A percentile compares a stretch with the other conserved stretches of the same genome.
Evolutionary conservation across 2,113 vertebrate genomes (phyloP).

Genomic region (Centropus bengalensis): DNA sequence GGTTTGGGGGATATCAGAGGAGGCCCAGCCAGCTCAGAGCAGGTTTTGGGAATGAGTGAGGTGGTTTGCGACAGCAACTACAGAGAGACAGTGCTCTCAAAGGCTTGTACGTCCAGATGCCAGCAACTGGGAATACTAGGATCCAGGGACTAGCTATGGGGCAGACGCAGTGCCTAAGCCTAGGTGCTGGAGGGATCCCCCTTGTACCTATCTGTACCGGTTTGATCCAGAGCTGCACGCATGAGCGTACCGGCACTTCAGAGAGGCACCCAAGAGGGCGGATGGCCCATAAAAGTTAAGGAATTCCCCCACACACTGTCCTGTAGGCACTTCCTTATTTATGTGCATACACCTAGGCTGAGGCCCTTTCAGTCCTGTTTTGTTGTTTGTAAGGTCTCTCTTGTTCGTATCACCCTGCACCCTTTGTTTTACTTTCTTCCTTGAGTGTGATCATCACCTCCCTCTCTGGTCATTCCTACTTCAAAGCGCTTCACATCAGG

Average conservation of each 20-base stretch:
- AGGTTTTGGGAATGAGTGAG: not conserved
- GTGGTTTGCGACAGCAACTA: not conserved
- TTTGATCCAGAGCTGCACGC: too few species aligned
- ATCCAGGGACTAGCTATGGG: not conserved
- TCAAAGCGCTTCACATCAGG: not conserved
- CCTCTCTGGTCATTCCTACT: not conserved
- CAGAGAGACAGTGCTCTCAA: not conserved
- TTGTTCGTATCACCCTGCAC: not conserved
- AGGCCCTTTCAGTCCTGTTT: not conserved
- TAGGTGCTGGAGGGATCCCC: not conserved
- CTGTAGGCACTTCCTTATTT: not conserved
- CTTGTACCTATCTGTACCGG: not conserved
- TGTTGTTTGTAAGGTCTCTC: not conserved
- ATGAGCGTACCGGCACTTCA: not conserved
- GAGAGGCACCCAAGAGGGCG: not conserved
- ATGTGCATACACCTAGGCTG: too few species aligned
- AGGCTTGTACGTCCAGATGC: not conserved
- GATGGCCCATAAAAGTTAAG: not conserved
- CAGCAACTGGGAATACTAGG: not conserved
- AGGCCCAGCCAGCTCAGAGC: not conserved
- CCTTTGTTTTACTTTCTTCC: not conserved
- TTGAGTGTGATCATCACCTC: not conserved
- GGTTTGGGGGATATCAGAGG: not conserved
- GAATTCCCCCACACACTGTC: not conserved
- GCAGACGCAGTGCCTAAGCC: not conserved